A percentile compares a stretch with the other conserved stretches of the same genome.
These are phyloP conservation scores for Ataeniobius toweri DNA, from an alignment of 2,797 vertebrate genomes.

Conservation along the genomic window DNA sequence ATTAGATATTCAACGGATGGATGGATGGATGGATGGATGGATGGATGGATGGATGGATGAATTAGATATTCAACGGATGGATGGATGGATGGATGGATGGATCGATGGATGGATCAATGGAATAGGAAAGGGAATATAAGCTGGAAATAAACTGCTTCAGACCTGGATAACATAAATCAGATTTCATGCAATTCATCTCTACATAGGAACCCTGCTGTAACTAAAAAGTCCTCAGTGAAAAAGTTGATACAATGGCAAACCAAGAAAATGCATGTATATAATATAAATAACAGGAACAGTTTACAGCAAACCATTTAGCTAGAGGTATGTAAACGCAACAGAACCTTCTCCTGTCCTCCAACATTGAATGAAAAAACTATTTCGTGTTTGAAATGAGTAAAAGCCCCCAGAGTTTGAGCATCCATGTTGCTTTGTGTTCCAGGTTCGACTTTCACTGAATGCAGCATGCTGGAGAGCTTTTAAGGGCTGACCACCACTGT, in stretches of 20 bases:
- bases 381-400: neutral
- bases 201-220: neutral
- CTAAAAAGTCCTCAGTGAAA: neutral
- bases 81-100: too few relatives aligned
- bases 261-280: neutral
- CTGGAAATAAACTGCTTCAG: neutral
- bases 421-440: neutral
- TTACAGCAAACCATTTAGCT: neutral
- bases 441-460: constrained; percentile 14
- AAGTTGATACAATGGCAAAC: neutral
- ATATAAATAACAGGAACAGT: neutral
- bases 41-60: too few relatives aligned
- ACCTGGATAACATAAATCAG: neutral
- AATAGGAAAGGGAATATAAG: neutral
- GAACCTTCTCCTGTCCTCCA: neutral
- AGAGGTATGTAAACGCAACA: neutral
- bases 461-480: neutral
- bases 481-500: constrained; percentile 14
- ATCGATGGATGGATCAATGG: neutral
- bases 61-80: too few relatives aligned
- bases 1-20: too few relatives aligned
- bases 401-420: constrained; percentile 1
- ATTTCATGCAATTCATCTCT: neutral
- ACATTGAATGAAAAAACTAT: neutral
- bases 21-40: too few relatives aligned